Evolutionary conservation across 1,140 invertebrate species (phyloP), one percentile per base, ranked within the genome.

Genomic region (Nasonia giraulti): DNA sequence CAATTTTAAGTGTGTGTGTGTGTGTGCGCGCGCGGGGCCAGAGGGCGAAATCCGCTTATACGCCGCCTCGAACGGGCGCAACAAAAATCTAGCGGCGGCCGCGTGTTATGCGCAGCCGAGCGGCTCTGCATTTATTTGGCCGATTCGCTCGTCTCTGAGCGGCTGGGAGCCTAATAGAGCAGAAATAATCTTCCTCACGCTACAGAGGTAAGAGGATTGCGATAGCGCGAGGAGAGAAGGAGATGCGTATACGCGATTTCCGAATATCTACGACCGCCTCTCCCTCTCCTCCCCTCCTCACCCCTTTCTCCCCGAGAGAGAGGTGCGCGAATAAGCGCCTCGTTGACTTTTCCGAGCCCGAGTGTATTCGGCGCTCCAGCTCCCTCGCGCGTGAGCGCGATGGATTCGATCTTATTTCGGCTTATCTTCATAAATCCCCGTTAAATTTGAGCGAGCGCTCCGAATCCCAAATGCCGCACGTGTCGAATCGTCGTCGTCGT

Each of bases 371-470:
- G 10, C 1, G 8, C 11, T 47, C 50, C n/a, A 3, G 55, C 50
- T 62, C 55, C 17, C 55, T 6, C 55, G 17, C 55, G 40, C 37
- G 37, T 8, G 37, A 5, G 37, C 4, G 12, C 44, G 5, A 50
- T 10, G 40, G 20, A 80, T 84, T 89, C 87, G 86, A 89, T 89
- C 87, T 88, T 88, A 87, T 89, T 89, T 87, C 75, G 80, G 47
- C 87, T 87, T 86, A 89, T 89, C 88, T 89, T 84, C 82, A 87
- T 87, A 88, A 87, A 89, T 88, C 87, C 86, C 86, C 77, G 87
- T 87, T 89, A 89, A 86, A 89, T 87, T 86, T 87, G 82, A 86
- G 66, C 84, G 7, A 71, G 62, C 33, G 62, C 10, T n/a, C n/a
- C 78, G 10, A 86, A 79, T 66, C 17, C 47, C 20, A 23, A 77